Evolutionary conservation across 2,888 invertebrate species (phyloP).

Genomic region (Nomada flava): DNA sequence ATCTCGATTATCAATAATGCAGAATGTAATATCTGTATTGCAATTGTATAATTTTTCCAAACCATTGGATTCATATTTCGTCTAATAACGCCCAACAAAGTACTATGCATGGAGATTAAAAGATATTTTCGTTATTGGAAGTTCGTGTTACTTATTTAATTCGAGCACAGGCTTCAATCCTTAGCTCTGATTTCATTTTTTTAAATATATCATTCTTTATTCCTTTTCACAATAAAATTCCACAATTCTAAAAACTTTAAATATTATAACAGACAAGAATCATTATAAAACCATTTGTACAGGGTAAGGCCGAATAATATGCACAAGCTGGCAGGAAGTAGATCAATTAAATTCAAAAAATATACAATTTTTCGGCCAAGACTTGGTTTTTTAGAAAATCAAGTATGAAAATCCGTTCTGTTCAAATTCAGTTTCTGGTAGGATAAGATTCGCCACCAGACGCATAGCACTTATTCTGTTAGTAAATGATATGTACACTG

Average conservation of each 20-base stretch:
- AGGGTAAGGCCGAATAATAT: not conserved
- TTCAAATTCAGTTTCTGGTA: too few relatives aligned
- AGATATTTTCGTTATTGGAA: not conserved
- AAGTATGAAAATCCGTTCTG: too few relatives aligned
- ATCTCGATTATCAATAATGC: too few relatives aligned
- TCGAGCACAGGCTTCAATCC: not conserved
- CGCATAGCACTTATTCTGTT: too few relatives aligned
- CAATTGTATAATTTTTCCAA: not conserved
- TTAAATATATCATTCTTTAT: not conserved
- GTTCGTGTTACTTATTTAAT: not conserved
- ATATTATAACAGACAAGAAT: not conserved
- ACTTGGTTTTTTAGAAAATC: too few relatives aligned
- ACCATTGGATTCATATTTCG: not conserved
- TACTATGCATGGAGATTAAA: not conserved
- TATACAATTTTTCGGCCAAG: too few relatives aligned
- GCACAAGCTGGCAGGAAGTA: too few relatives aligned
- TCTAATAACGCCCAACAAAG: not conserved
- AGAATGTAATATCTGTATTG: not conserved
- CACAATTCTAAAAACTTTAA: not conserved
- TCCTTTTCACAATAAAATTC: not conserved
- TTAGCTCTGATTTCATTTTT: not conserved
- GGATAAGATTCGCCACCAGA: too few relatives aligned
- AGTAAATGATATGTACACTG: too few relatives aligned
- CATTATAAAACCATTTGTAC: not conserved
- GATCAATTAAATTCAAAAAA: too few relatives aligned